Conservation (phyloP, 2,797 vertebrate genomes). For the Muscicapa striata region DNA sequence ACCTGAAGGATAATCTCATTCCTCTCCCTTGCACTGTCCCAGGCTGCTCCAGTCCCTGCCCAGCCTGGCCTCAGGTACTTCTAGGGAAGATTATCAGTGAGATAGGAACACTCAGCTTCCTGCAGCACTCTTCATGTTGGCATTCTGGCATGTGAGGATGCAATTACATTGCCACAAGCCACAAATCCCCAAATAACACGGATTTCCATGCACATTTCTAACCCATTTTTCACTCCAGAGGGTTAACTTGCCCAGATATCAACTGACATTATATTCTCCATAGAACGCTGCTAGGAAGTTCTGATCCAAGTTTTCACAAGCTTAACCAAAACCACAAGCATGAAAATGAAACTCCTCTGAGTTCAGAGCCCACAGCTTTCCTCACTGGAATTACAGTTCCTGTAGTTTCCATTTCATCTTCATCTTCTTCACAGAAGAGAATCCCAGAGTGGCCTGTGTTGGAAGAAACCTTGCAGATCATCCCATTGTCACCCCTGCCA, state of each 20-base stretch:
- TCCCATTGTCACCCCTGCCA: not conserved
- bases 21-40: not conserved
- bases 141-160: rapidly evolving
- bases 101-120: not conserved
- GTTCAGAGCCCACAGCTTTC: not conserved
- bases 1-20: rapidly evolving
- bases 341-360: not conserved
- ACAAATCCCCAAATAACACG: not conserved
- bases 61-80: not conserved
- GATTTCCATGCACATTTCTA: not conserved
- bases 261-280: not conserved
- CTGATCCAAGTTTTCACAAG: conserved; percentile 29
- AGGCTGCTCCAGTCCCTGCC: not conserved
- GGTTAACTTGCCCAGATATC: not conserved
- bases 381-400: not conserved
- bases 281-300: not conserved
- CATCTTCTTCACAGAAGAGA: not conserved
- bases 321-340: conserved; percentile 48
- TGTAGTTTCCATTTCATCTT: not conserved
- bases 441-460: not conserved
- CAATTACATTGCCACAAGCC: not conserved
- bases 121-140: not conserved
- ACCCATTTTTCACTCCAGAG: not conserved
- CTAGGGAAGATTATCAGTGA: not conserved
- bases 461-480: not conserved